A percentile compares a stretch with the other conserved stretches of the same genome.
These are phyloP conservation scores for Lysandra bellargus DNA, from an alignment of 2,888 invertebrate species.

Conservation along the genomic window DNA sequence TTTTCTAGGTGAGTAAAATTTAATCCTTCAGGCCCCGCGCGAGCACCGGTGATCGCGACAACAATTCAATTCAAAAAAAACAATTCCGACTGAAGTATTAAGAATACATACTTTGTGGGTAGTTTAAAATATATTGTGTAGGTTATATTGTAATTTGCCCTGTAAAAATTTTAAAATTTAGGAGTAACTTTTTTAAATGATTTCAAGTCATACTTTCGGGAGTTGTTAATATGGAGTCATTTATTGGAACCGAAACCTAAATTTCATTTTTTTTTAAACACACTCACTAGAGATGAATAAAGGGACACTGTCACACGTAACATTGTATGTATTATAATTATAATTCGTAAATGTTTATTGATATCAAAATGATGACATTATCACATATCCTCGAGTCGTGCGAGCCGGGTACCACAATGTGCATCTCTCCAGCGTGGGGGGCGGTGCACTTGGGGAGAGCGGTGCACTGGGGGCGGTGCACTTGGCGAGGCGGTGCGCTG, in stretches of 20 bases:
- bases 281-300: not conserved
- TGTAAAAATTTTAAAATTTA: too few relatives aligned
- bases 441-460: not conserved
- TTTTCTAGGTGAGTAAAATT: too few relatives aligned
- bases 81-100: too few relatives aligned
- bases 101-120: too few relatives aligned
- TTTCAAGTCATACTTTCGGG: too few relatives aligned
- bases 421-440: not conserved
- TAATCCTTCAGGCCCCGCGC: too few relatives aligned
- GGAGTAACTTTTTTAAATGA: too few relatives aligned
- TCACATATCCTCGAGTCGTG: conserved; percentile 3
- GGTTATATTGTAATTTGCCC: too few relatives aligned
- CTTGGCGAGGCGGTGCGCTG: not conserved
- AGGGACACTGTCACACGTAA: not conserved
- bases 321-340: not conserved
- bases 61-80: too few relatives aligned
- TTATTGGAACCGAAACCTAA: not conserved
- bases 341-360: not conserved
- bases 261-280: not conserved
- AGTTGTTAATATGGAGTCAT: not conserved
- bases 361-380: conserved; percentile 6
- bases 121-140: too few relatives aligned
- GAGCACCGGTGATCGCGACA: too few relatives aligned
- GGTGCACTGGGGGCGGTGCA: too few relatives aligned
- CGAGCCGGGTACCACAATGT: not conserved